These are phyloP conservation scores for Montipora capitata DNA, from an alignment of 92 coral and sea anemone genomes.

Conservation along the genomic window DNA sequence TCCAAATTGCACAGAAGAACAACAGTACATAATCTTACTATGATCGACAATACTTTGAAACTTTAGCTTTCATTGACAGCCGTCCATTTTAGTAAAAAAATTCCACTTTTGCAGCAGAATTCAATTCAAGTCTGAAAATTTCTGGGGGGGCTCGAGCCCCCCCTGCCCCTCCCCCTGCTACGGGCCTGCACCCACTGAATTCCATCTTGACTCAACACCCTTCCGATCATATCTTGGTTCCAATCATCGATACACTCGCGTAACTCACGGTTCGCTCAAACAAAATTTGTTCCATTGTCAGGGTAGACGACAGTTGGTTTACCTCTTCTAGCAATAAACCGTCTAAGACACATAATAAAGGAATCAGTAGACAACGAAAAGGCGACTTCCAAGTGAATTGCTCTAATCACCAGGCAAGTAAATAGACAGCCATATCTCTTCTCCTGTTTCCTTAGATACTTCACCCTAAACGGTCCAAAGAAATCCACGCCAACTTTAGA, in stretches of 20 bases:
- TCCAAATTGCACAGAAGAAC: too few species aligned
- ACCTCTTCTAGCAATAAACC: constrained; percentile 66
- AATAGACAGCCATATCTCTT: constrained; percentile 67
- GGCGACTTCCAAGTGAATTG: constrained; percentile 65
- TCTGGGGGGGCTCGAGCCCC: too few species aligned
- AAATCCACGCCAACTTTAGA: constrained; percentile 69
- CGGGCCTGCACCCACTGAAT: too few species aligned
- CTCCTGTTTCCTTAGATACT: constrained; percentile 38
- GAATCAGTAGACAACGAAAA: constrained; percentile 48
- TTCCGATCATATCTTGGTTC: constrained; percentile 35
- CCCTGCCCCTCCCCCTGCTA: too few species aligned
- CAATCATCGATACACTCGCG: constrained; percentile 19
- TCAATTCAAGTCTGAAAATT: too few species aligned
- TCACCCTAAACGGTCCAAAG: constrained; percentile 59
- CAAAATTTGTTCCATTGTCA: constrained; percentile 61
- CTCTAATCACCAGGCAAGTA: constrained; percentile 57
- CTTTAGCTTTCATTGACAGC: too few species aligned
- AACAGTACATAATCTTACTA: too few species aligned
- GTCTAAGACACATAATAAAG: constrained; percentile 57
- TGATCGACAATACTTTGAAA: too few species aligned
- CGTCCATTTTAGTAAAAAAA: too few species aligned
- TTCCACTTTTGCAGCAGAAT: too few species aligned
- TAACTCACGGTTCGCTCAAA: constrained; percentile 50
- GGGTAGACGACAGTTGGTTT: constrained; percentile 45
- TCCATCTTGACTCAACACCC: neutral